These are phyloP conservation scores for Otus sunia DNA, from an alignment of 2,113 vertebrate species.

Conservation along the genomic window DNA sequence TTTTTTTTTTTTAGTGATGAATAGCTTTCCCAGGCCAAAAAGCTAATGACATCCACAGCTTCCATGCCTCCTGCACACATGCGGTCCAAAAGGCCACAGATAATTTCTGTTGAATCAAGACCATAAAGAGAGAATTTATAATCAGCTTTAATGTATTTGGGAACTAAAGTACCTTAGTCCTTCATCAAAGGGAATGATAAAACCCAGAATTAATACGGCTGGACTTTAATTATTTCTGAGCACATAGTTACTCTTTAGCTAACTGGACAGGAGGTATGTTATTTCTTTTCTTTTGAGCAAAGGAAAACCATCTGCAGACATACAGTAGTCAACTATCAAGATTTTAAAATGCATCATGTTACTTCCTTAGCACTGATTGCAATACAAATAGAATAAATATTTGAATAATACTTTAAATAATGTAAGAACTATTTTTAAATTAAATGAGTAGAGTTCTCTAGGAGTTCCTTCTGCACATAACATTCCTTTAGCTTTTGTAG, in stretches of 20 bases:
- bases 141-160: slow-evolving; percentile 72
- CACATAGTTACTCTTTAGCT: slow-evolving; percentile 65
- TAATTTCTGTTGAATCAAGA: slow-evolving; percentile 65
- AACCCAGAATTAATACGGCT: slow-evolving; percentile 61
- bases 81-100: slow-evolving; percentile 31
- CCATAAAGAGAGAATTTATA: slow-evolving; percentile 68
- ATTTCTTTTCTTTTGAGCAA: slow-evolving; percentile 3
- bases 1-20: slow-evolving; percentile 1
- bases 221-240: slow-evolving; percentile 69
- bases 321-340: background rate
- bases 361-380: background rate
- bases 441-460: slow-evolving; percentile 9
- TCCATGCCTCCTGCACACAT: slow-evolving; percentile 12
- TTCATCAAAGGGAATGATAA: slow-evolving; percentile 74
- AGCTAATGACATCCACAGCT: slow-evolving; percentile 26
- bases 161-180: slow-evolving; percentile 67
- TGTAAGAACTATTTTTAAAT: slow-evolving; percentile 1
- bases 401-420: slow-evolving; percentile 55
- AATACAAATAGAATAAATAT: slow-evolving; percentile 14
- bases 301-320: background rate
- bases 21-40: background rate
- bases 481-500: slow-evolving; percentile 1
- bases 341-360: background rate
- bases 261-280: slow-evolving; percentile 33
- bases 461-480: background rate